phyloP scores from a whole-genome alignment of 1,140 invertebrate species.

The Hyphantria cunea region DNA sequence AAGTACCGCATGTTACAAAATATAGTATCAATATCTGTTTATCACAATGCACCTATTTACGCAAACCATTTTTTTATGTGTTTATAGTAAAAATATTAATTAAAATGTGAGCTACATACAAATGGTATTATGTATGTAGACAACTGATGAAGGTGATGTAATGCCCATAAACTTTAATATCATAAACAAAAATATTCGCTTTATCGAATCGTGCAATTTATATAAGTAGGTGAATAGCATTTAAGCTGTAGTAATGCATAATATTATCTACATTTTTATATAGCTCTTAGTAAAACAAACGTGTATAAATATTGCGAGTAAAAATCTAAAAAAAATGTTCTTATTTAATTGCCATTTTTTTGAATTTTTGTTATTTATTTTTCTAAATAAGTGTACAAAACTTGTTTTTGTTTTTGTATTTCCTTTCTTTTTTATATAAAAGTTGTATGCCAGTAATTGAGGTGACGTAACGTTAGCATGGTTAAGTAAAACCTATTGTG shows the following conservation, averaged over 20 bases:
- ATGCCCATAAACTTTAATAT: too few species aligned
- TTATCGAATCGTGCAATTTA: slow-evolving; percentile 80
- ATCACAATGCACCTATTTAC: too few species aligned
- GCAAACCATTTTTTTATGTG: too few species aligned
- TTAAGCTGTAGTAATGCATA: slow-evolving; percentile 66
- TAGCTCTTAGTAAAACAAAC: slow-evolving; percentile 50
- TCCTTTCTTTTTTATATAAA: slow-evolving; percentile 31
- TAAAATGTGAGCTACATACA: too few species aligned
- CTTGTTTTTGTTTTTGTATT: slow-evolving; percentile 53
- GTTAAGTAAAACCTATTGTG: slow-evolving; percentile 70
- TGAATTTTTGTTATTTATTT: slow-evolving; percentile 79
- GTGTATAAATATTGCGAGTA: slow-evolving; percentile 68
- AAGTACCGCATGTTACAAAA: too few species aligned
- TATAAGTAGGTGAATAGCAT: slow-evolving; percentile 64
- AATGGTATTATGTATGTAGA: too few species aligned
- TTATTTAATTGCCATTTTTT: slow-evolving; percentile 71
- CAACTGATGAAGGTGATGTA: too few species aligned
- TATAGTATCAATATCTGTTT: too few species aligned
- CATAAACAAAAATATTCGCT: slow-evolving; percentile 70
- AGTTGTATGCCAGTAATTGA: slow-evolving; percentile 75
- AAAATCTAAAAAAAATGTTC: slow-evolving; percentile 47
- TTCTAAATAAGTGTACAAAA: slow-evolving; percentile 66
- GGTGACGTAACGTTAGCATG: slow-evolving; percentile 60
- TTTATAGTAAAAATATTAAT: too few species aligned
- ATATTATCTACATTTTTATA: slow-evolving; percentile 55